phyloP scores from a whole-genome alignment of 1,140 invertebrate genomes.

The Asobara japonica region DNA sequence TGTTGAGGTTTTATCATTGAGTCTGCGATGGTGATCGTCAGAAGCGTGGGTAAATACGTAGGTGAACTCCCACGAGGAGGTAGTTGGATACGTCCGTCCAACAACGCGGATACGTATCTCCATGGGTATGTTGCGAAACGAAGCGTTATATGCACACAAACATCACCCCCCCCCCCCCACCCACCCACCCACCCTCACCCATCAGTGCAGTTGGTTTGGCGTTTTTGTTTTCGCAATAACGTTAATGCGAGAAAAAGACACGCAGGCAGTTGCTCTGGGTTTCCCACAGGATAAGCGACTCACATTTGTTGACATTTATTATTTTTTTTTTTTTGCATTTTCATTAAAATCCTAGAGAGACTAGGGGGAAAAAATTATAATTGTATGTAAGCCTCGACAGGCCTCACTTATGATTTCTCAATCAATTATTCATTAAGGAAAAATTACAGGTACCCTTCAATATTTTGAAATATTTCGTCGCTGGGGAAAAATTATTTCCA shows the following conservation, averaged over 20 bases:
- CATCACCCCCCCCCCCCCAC: neutral
- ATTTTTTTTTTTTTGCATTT: neutral
- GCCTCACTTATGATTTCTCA: too few relatives aligned
- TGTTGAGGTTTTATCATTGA: slow-evolving; percentile 4
- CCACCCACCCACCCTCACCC: too few relatives aligned
- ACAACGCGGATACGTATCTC: slow-evolving; percentile 30
- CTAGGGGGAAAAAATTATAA: too few relatives aligned
- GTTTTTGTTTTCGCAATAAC: slow-evolving; percentile 9
- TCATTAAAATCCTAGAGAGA: neutral
- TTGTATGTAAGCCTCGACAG: too few relatives aligned
- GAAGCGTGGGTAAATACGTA: slow-evolving; percentile 33
- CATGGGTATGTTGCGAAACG: slow-evolving; percentile 16
- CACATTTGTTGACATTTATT: neutral
- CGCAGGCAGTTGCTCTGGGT: neutral
- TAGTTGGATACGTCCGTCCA: slow-evolving; percentile 2
- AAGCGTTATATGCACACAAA: neutral
- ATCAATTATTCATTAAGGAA: too few relatives aligned
- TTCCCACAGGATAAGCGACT: neutral
- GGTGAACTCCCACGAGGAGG: slow-evolving; percentile 28
- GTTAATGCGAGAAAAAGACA: slow-evolving; percentile 1
- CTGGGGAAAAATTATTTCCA: too few relatives aligned
- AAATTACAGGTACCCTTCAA: too few relatives aligned
- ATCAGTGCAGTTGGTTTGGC: neutral
- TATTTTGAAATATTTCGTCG: too few relatives aligned
- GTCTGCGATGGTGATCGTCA: neutral